A percentile compares a stretch with the other conserved stretches of the same genome.
phyloP scores from a whole-genome alignment of 2,888 invertebrate genomes.

The Tinea trinotella region DNA sequence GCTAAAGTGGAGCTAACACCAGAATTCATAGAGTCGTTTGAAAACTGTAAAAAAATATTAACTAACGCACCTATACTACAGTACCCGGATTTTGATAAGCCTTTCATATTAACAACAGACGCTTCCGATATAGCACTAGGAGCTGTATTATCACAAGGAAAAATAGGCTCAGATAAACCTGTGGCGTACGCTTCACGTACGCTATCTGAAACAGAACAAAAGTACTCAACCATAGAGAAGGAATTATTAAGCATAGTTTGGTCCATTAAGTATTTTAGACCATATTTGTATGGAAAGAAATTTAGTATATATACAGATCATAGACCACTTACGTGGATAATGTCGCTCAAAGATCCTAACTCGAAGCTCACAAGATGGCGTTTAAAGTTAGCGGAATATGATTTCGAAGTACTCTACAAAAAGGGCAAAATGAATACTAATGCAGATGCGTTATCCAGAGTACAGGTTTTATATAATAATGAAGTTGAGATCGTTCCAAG shows the following conservation, averaged over 20 bases:
- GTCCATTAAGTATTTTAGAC: constrained; percentile 35
- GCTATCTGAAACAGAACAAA: constrained; percentile 26
- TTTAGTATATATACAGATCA: constrained; percentile 40
- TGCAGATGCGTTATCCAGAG: constrained; percentile 29
- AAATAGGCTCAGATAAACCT: constrained; percentile 28
- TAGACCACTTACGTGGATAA: too few species aligned
- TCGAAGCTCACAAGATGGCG: constrained; percentile 37
- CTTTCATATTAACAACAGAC: constrained; percentile 29
- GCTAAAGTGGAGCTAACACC: constrained; percentile 21
- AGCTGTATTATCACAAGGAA: constrained; percentile 30
- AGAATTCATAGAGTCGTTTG: constrained; percentile 26
- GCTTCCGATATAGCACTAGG: constrained; percentile 29
- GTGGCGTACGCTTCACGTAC: constrained; percentile 29
- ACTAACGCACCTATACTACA: constrained; percentile 33
- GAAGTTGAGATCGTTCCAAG: too few species aligned
- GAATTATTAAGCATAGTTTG: constrained; percentile 37
- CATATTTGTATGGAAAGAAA: constrained; percentile 35
- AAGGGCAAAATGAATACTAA: constrained; percentile 29
- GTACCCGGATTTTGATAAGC: constrained; percentile 35
- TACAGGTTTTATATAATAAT: constrained; percentile 22
- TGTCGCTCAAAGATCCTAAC: too few species aligned
- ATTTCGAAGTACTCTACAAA: constrained; percentile 28
- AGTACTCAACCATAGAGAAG: constrained; percentile 33
- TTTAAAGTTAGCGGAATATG: constrained; percentile 30
- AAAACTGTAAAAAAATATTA: constrained; percentile 30